A percentile compares a stretch with the other conserved stretches of the same genome.
Conservation (phyloP, 2,888 invertebrate genomes). For the Crepidodera aurea region DNA sequence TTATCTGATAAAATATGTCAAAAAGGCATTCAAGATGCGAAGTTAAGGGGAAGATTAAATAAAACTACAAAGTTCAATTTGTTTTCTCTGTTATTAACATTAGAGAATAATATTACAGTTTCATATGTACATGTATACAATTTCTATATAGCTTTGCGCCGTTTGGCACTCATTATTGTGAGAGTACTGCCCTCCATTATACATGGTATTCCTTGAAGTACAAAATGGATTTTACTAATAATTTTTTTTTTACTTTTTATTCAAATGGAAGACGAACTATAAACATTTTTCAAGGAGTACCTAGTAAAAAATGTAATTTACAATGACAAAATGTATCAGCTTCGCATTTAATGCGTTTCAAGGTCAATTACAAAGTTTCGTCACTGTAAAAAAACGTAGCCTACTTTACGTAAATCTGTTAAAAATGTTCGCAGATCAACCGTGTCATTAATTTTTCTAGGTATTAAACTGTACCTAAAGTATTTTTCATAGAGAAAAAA, state of each 20-base stretch:
- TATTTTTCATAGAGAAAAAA: too few species aligned
- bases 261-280: conserved; percentile 21
- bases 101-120: conserved; percentile 59
- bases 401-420: conserved; percentile 32
- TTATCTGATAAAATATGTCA: too few species aligned
- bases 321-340: conserved; percentile 33
- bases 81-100: conserved; percentile 59
- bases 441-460: too few species aligned
- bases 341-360: conserved; percentile 38
- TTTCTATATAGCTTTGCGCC: conserved; percentile 54
- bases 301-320: conserved; percentile 28
- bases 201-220: conserved; percentile 27
- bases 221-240: neutral
- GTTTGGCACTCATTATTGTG: conserved; percentile 55
- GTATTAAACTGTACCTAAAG: too few species aligned
- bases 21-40: too few species aligned
- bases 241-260: conserved; percentile 9
- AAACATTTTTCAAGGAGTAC: conserved; percentile 13
- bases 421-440: conserved; percentile 13
- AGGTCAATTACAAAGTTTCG: conserved; percentile 30
- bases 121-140: conserved; percentile 60
- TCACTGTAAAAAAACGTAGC: conserved; percentile 47
- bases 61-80: conserved; percentile 45
- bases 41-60: conserved; percentile 31
- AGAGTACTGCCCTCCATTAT: conserved; percentile 48